Percentiles rank a stretch among this genome's conserved stretches.
These are phyloP conservation scores for Acanthosepion lycidas DNA, from an alignment of 2,888 invertebrate species.

Conservation along the genomic window DNA sequence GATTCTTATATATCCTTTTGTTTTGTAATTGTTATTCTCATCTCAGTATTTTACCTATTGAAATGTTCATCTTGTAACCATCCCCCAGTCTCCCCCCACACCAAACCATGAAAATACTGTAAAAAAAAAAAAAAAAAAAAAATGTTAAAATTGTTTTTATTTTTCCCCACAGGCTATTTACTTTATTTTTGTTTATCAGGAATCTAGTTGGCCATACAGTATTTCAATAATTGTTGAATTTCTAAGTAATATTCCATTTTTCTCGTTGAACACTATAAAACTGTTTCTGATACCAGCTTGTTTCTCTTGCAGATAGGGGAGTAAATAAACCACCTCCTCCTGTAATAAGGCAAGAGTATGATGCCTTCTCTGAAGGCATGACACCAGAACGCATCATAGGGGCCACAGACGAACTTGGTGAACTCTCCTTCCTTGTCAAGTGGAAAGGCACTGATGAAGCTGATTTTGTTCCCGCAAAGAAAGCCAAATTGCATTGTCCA, in stretches of 20 bases:
- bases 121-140: too few relatives aligned
- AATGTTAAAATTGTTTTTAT: too few relatives aligned
- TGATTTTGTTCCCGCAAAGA: constrained; percentile 45
- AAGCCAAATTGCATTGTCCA: constrained; percentile 45
- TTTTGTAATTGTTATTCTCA: too few relatives aligned
- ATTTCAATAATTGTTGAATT: too few relatives aligned
- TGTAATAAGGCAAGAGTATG: constrained; percentile 40
- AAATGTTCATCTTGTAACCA: too few relatives aligned
- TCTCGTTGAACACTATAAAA: not conserved
- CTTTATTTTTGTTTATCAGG: too few relatives aligned
- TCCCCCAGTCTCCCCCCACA: too few relatives aligned
- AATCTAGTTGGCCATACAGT: too few relatives aligned
- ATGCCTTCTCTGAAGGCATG: constrained; percentile 45
- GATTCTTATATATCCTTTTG: too few relatives aligned
- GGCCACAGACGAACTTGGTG: constrained; percentile 42
- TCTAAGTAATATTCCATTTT: not conserved
- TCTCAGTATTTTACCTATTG: too few relatives aligned
- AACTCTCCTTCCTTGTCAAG: constrained; percentile 42
- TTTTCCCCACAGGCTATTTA: too few relatives aligned
- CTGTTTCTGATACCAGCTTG: not conserved
- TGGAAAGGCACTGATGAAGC: constrained; percentile 40
- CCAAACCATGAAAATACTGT: too few relatives aligned
- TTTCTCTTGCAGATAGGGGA: not conserved
- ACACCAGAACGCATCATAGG: constrained; percentile 45
- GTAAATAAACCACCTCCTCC: not conserved